These are phyloP conservation scores for Epirrhoe tristata DNA, from an alignment of 2,888 invertebrate genomes.

Conservation along the genomic window DNA sequence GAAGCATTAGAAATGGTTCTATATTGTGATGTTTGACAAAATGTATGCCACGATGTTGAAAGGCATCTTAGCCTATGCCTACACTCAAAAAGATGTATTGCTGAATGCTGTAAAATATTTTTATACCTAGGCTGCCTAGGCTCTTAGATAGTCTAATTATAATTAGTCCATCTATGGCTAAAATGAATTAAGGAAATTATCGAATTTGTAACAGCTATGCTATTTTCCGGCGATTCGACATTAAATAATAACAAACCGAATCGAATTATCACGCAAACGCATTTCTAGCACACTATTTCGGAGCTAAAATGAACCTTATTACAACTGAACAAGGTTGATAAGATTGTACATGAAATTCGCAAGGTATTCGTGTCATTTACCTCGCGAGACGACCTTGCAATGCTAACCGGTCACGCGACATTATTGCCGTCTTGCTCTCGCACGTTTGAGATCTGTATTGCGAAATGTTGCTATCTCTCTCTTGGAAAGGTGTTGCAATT, in stretches of 20 bases:
- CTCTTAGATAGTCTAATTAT: not conserved
- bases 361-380: conserved; percentile 72
- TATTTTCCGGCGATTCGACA: conserved; percentile 47
- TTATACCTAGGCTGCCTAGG: not conserved
- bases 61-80: too few species aligned
- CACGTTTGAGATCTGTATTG: conserved; percentile 44
- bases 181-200: conserved; percentile 43
- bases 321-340: conserved; percentile 21
- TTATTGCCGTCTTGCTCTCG: conserved; percentile 57
- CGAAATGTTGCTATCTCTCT: conserved; percentile 52
- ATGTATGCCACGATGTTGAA: too few species aligned
- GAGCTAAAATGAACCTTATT: conserved; percentile 43
- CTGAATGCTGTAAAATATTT: too few species aligned
- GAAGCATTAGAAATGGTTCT: not conserved
- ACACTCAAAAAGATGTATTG: too few species aligned
- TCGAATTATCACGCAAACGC: conserved; percentile 71
- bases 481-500: conserved; percentile 53
- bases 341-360: conserved; percentile 19
- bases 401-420: conserved; percentile 80
- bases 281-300: conserved; percentile 36
- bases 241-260: conserved; percentile 65
- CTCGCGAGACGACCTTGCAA: conserved; percentile 82
- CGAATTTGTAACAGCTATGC: conserved; percentile 53
- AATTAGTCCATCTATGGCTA: not conserved
- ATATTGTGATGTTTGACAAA: too few species aligned